phyloP scores from a whole-genome alignment of 2,797 vertebrate species.

The Gobio occitaniae region DNA sequence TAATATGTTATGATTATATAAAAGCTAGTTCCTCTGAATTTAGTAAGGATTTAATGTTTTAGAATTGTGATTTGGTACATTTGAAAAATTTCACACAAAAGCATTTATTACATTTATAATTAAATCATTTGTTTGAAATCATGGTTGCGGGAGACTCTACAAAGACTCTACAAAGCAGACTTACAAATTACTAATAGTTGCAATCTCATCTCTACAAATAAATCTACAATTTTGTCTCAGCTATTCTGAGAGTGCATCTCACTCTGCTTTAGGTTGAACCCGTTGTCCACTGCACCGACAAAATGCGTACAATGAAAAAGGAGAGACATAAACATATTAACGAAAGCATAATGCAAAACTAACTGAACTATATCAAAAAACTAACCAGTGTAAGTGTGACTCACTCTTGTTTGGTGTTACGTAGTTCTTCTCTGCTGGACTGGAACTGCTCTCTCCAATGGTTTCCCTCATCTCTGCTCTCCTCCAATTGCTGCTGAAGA shows the following conservation, averaged over 20 bases:
- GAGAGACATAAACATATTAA: constrained; percentile 1
- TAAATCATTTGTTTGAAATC: not conserved
- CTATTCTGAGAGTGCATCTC: constrained; percentile 37
- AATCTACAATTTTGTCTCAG: constrained; percentile 41
- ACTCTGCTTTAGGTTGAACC: constrained; percentile 44
- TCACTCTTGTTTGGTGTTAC: constrained; percentile 89
- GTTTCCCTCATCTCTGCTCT: constrained; percentile 87
- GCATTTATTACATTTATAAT: not conserved
- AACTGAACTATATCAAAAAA: not conserved
- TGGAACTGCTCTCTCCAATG: constrained; percentile 96
- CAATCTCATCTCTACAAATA: constrained; percentile 35
- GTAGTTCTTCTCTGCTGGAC: constrained; percentile 87
- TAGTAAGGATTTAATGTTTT: not conserved
- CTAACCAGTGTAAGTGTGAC: constrained; percentile 39
- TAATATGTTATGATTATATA: not conserved
- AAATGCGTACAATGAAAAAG: constrained; percentile 22
- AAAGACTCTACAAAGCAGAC: not conserved
- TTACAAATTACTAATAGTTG: not conserved
- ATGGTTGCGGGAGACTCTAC: not conserved
- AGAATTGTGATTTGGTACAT: not conserved
- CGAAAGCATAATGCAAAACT: not conserved
- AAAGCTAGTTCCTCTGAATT: not conserved
- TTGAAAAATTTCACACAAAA: not conserved
- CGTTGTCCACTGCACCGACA: constrained; percentile 30
- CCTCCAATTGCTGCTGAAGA: constrained; percentile 90